Conservation (phyloP, 2,888 invertebrate genomes). For the Marasmarcha lunaedactyla region DNA sequence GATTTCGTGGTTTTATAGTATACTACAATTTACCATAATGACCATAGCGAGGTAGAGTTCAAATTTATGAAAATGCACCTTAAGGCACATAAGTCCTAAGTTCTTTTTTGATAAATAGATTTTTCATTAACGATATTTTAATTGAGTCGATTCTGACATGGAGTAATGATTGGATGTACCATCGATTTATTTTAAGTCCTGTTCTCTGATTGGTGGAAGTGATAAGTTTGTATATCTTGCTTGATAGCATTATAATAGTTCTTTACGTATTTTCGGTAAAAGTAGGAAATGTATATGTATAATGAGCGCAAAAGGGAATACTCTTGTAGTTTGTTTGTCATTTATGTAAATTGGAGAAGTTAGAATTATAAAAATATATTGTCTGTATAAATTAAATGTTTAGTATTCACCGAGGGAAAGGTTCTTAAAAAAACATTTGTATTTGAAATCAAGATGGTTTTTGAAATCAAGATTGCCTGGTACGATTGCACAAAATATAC, state of each 20-base stretch:
- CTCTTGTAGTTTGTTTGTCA: no score
- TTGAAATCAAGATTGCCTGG: no score
- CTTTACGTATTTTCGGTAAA: no score
- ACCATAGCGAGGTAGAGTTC: constrained; percentile 51
- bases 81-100: constrained; percentile 26
- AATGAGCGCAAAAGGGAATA: no score
- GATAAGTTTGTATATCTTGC: constrained; percentile 42
- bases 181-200: constrained; percentile 69
- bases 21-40: constrained; percentile 63
- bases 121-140: constrained; percentile 66
- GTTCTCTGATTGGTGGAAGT: constrained; percentile 66
- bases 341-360: no score
- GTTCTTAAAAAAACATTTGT: no score
- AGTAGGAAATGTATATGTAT: no score
- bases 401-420: no score
- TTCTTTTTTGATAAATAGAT: constrained; percentile 37
- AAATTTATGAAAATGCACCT: constrained; percentile 27
- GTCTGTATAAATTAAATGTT: no score
- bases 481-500: no score
- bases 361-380: no score
- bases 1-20: constrained; percentile 67
- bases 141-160: constrained; percentile 68
- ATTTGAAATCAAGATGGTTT: no score
- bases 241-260: constrained; percentile 53
- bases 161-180: constrained; percentile 70